Conservation (phyloP, 2,113 vertebrate species). For the Epinephelus cyanopodus region DNA sequence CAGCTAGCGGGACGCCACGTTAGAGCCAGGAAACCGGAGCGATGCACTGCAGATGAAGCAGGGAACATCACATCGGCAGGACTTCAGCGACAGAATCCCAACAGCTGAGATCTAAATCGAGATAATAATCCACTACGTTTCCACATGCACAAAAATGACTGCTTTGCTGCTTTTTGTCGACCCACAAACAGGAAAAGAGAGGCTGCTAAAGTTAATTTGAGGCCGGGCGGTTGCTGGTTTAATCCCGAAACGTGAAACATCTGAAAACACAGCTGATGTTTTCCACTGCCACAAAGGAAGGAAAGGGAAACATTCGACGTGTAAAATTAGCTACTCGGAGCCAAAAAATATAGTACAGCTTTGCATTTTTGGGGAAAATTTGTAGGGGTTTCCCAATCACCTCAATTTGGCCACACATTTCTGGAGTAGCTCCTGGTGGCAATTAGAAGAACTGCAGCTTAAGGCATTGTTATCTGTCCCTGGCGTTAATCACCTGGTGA, state of each 20-base stretch:
- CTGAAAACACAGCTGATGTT: too few relatives aligned
- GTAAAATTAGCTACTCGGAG: neutral
- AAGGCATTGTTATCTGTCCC: neutral
- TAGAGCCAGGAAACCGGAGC: conserved; percentile 44
- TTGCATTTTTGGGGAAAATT: neutral
- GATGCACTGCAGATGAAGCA: conserved; percentile 42
- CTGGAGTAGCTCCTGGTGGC: neutral
- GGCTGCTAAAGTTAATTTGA: neutral
- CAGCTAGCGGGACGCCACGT: conserved; percentile 47
- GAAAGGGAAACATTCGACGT: neutral
- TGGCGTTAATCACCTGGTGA: neutral
- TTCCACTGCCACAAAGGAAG: neutral
- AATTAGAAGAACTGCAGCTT: neutral
- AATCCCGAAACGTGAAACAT: neutral
- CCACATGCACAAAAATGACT: neutral
- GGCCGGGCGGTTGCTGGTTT: neutral
- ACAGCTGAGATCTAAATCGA: conserved; percentile 27
- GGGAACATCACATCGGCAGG: conserved; percentile 12
- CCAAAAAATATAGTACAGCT: neutral
- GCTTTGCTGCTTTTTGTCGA: conserved; percentile 4
- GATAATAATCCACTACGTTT: conserved; percentile 9
- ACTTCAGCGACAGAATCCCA: conserved; percentile 32
- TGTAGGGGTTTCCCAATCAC: neutral
- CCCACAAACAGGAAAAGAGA: neutral
- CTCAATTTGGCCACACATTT: neutral